Evolutionary conservation across 2,797 vertebrate genomes (phyloP).

Genomic region (Hydrophis major): DNA sequence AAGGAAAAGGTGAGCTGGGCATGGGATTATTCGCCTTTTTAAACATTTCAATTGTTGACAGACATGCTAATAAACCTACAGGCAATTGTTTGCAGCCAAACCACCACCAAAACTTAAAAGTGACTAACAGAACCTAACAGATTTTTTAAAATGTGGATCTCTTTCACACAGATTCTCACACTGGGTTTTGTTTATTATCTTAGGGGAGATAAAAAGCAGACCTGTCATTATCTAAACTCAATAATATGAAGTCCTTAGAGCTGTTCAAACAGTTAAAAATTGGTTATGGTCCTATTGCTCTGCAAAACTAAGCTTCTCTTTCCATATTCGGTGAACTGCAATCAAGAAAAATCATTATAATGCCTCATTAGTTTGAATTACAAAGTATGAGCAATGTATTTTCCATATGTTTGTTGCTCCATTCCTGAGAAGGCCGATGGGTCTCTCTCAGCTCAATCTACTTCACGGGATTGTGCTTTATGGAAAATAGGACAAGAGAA

Average conservation of each 20-base stretch:
- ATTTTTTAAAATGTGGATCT: background rate
- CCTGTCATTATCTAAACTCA: constrained; percentile 2
- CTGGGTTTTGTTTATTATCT: background rate
- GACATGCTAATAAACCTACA: background rate
- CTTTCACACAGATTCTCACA: background rate
- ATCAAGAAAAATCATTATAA: background rate
- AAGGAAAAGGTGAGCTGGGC: background rate
- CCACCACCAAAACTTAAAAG: background rate
- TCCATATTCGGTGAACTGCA: background rate
- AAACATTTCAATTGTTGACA: background rate
- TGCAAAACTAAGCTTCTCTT: background rate
- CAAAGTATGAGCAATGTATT: background rate
- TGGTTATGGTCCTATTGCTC: background rate
- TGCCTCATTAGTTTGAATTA: background rate
- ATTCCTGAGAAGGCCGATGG: background rate
- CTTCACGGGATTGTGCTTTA: background rate
- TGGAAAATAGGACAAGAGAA: background rate
- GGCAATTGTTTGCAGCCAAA: background rate
- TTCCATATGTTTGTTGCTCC: background rate
- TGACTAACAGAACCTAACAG: background rate
- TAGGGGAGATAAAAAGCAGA: constrained; percentile 2
- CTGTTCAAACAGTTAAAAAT: constrained; percentile 14
- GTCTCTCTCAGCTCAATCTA: background rate
- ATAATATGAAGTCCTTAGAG: constrained; percentile 2
- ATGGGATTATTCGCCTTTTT: background rate